Conservation (phyloP, 2,888 invertebrate genomes). For the Heterodera filipjevi region DNA sequence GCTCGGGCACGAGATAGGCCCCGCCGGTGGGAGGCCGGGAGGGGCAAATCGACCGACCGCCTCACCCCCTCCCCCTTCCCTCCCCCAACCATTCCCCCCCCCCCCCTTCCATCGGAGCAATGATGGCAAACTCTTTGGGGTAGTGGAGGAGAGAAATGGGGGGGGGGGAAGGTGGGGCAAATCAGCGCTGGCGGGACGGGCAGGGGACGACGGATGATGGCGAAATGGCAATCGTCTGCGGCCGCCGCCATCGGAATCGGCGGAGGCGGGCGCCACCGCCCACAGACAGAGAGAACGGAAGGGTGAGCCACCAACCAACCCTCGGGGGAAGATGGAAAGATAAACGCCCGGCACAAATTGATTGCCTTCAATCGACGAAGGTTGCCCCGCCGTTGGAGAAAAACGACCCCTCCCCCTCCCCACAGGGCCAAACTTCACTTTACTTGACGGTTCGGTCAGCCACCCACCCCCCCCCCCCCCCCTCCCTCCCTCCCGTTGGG, state of each 20-base stretch:
- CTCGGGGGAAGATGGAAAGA: slow-evolving; percentile 19
- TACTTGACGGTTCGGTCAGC: neutral
- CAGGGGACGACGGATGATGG: slow-evolving; percentile 7
- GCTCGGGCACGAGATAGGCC: slow-evolving; percentile 20
- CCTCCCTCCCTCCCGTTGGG: neutral
- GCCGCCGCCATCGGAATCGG: slow-evolving; percentile 15
- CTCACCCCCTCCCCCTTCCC: neutral
- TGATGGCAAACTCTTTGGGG: slow-evolving; percentile 6
- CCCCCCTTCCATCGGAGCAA: neutral
- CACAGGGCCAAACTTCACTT: slow-evolving; percentile 10
- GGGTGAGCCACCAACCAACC: slow-evolving; percentile 21
- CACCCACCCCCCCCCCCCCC: too few species aligned
- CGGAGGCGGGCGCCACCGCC: slow-evolving; percentile 20
- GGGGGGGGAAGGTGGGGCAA: slow-evolving; percentile 6
- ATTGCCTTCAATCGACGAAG: slow-evolving; percentile 10
- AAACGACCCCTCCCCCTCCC: neutral
- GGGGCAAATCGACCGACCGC: slow-evolving; percentile 13
- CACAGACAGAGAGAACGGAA: slow-evolving; percentile 15
- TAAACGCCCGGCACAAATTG: slow-evolving; percentile 33
- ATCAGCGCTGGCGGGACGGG: slow-evolving; percentile 24
- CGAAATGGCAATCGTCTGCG: slow-evolving; percentile 19
- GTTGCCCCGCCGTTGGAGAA: neutral
- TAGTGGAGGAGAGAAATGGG: neutral
- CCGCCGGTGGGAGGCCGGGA: neutral
- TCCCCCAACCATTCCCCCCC: neutral